These are phyloP conservation scores for Apantesis nais DNA, from an alignment of 2,888 invertebrate species.

Conservation along the genomic window DNA sequence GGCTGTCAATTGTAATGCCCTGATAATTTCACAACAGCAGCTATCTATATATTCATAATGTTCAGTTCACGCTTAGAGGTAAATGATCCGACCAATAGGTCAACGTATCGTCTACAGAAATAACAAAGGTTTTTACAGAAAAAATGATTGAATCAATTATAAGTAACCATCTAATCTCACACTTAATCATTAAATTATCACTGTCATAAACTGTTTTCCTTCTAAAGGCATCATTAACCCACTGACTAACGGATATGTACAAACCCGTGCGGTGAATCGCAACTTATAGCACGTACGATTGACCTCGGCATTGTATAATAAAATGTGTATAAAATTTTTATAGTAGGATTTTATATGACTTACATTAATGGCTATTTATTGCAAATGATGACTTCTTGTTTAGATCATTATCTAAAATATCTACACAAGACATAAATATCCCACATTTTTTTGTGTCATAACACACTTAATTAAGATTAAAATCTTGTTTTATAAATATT, in stretches of 20 bases:
- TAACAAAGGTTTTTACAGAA: background rate
- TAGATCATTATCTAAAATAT: constrained; percentile 15
- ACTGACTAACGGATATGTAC: constrained; percentile 15
- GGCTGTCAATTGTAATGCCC: too few species aligned
- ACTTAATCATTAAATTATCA: constrained; percentile 10
- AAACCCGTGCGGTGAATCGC: constrained; percentile 7
- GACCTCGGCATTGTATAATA: constrained; percentile 17
- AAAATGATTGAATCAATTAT: background rate
- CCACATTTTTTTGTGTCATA: background rate
- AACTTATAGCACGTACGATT: constrained; percentile 12
- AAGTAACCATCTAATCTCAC: background rate
- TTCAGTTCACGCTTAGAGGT: too few species aligned
- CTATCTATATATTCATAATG: too few species aligned
- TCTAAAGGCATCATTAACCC: constrained; percentile 17
- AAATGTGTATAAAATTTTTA: constrained; percentile 15
- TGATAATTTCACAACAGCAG: too few species aligned
- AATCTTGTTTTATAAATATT: background rate
- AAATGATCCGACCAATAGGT: too few species aligned
- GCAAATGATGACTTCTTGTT: constrained; percentile 16
- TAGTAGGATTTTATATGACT: constrained; percentile 5
- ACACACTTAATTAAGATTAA: background rate
- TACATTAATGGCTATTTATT: constrained; percentile 19
- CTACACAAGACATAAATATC: background rate
- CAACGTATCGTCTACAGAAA: background rate
- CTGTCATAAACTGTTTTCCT: constrained; percentile 23